A percentile compares a stretch with the other conserved stretches of the same genome.
Evolutionary conservation across 2,113 vertebrate genomes (phyloP).

Genomic region (Daboia siamensis): DNA sequence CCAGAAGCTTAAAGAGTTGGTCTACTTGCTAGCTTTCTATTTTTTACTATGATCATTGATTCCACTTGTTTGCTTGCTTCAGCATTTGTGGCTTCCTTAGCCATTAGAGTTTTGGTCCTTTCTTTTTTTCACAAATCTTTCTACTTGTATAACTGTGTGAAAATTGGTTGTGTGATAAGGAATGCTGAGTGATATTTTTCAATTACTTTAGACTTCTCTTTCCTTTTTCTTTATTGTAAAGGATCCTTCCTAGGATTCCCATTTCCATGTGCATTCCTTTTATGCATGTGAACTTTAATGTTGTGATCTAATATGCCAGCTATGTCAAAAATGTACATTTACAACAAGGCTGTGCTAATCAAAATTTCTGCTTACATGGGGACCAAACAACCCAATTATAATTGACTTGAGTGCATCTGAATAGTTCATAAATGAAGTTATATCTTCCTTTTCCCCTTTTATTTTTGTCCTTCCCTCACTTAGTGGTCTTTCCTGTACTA

Average conservation of each 20-base stretch:
- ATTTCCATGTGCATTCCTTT: neutral
- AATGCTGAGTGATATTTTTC: neutral
- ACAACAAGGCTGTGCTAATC: neutral
- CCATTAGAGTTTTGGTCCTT: neutral
- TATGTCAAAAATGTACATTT: neutral
- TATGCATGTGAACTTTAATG: no score
- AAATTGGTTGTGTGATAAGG: neutral
- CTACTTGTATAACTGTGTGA: neutral
- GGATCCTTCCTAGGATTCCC: neutral
- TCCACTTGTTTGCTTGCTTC: neutral
- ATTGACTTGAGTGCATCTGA: neutral
- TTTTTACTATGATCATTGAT: neutral
- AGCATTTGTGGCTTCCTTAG: neutral
- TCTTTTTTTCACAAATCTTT: neutral
- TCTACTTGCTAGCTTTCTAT: no score
- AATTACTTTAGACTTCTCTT: neutral
- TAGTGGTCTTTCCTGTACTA: neutral
- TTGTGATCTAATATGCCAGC: no score
- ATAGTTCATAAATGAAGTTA: neutral
- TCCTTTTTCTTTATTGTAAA: neutral
- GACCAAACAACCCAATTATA: neutral
- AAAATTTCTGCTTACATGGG: neutral
- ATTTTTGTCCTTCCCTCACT: neutral
- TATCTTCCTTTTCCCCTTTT: neutral
- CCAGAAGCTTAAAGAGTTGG: neutral